Percentiles rank a stretch among this genome's conserved stretches.
These are phyloP conservation scores for Scophthalmus maximus DNA, from an alignment of 2,113 vertebrate species.

Conservation along the genomic window DNA sequence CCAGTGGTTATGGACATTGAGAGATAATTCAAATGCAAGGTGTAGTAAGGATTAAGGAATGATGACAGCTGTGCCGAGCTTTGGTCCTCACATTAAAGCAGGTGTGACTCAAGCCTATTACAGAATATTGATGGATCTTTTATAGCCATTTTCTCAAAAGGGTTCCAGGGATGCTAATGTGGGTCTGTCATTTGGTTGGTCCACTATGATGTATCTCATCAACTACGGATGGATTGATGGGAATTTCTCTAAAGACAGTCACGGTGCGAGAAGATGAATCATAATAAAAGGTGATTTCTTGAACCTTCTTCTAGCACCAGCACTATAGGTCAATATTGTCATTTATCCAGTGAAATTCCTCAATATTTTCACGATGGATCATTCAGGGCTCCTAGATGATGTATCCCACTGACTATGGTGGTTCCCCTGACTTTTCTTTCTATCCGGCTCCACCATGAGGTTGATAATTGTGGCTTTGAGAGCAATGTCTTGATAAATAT, in stretches of 20 bases:
- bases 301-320: no score
- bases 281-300: no score
- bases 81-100: constrained; percentile 25
- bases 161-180: background rate
- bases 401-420: background rate
- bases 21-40: constrained; percentile 42
- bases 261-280: no score
- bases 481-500: no score
- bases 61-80: background rate
- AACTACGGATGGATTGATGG: no score
- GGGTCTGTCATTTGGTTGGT: background rate
- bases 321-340: background rate
- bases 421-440: no score
- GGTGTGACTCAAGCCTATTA: constrained; percentile 9
- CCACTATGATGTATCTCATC: no score
- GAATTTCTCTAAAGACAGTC: no score
- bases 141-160: background rate
- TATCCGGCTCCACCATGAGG: no score
- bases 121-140: constrained; percentile 1
- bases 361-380: background rate
- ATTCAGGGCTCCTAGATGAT: background rate
- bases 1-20: constrained; percentile 24
- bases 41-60: constrained; percentile 42
- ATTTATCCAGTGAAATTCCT: background rate
- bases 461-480: no score